Evolutionary conservation across 2,797 vertebrate species (phyloP), one percentile per base, ranked within the genome.

Genomic region (Acanthiza pusilla): DNA sequence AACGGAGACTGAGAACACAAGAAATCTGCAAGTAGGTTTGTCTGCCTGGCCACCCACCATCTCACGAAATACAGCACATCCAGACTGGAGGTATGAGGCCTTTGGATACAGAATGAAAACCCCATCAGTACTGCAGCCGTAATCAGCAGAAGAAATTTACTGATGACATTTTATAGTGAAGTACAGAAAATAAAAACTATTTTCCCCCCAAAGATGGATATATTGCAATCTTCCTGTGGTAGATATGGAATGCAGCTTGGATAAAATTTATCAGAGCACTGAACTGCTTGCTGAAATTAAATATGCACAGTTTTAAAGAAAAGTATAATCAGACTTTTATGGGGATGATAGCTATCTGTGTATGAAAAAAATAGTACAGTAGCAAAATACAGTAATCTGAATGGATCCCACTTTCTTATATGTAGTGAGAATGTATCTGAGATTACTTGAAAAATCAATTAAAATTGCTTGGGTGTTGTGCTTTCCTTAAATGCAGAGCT

Each of bases 241-340:
- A 78, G 55, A 68, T 58, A 60, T 2, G 19, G 66, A 81, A 83
- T 15, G 11, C 26, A 85, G 32, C 40, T 73, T 68, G 70, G 55
- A 84, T 89, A 47, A 91, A 91, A 55, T 73, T 78, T 81, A 73
- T 84, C 74, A 70, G 76, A 70, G 40, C 13, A 8, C 14, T 81
- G 79, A 85, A 85, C 73, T 78, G 16, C 65, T 78, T 83, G 47
- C 68, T 75, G 76, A 84, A 91, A 93, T 70, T 90, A 34, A 73
- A 92, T 95, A 95, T 61, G 34, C 22, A 73, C 6, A 70, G 12
- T n/a, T 83, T 81, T 88, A 91, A 89, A 93, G 58, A 73, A 86
- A 94, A 82, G 20, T 53, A 72, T 85, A 90, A 86, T 79, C 82
- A 67, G 55, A 82, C 20, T 70, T 92, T 73, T 88, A 54, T 65